Evolutionary conservation across 2,797 vertebrate species (phyloP), one percentile per base, ranked within the genome.

Genomic region (Caiman crocodilus): DNA sequence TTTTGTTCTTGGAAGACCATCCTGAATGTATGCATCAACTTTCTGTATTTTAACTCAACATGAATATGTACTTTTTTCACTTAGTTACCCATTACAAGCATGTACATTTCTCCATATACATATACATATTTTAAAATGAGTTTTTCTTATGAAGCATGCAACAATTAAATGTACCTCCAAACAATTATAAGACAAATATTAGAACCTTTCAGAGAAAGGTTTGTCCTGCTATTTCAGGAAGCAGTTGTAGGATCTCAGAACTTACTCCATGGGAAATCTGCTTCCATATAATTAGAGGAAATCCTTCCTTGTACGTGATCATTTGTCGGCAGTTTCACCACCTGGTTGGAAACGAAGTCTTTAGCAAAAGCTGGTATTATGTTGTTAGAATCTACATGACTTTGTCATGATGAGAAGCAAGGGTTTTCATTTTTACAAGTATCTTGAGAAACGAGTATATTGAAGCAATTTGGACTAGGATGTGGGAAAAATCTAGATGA

Each of bases 11-110:
- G 65, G 87, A 76, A n/a, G 75, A 92, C 60, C 79, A 84, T 94
- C 93, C 64, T 71, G 83, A 94, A 94, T 93, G 77, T 79, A 14
- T 93, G 94, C 92, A 35, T 64, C 82, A 67, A 42, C 14, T 77
- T 79, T 91, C 2, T 2, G 65, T 76, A 18, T 60, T 89, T 65
- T 81, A 42, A 35, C 65, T 77, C 16, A 20, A 30, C 32, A 18
- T 9, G n/a, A 67, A 30, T 21, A 7, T 25, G 14, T 63, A 23
- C 28, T 4, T 58, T 76, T 26, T 78, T 59, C 50, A 89, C 14
- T 71, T 25, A 42, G 14, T 88, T 18, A 35, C n/a, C 5, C 6
- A 11, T 18, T 23, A 6, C 14, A 65, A 16, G 18, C 42, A 6
- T 61, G 3, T 73, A 25, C 23, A 15, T 59, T 88, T 83, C 10